A percentile compares a stretch with the other conserved stretches of the same genome.
These are phyloP conservation scores for Drosophila pandora DNA, from an alignment of 1,140 invertebrate species.

Conservation along the genomic window DNA sequence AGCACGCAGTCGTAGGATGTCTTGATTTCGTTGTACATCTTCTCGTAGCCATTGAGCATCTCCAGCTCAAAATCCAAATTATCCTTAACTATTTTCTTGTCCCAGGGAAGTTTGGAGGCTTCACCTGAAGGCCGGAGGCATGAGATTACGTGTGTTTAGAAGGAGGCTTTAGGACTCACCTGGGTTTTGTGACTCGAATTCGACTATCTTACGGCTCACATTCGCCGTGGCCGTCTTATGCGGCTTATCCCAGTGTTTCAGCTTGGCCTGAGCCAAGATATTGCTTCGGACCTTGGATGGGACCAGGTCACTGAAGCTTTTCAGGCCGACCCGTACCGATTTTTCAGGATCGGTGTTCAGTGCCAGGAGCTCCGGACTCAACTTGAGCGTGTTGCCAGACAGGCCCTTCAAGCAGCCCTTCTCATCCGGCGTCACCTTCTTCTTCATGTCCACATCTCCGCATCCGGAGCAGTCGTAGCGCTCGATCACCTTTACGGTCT, in stretches of 20 bases:
- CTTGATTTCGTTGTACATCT: slow-evolving; percentile 94
- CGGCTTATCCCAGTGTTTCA: slow-evolving; percentile 92
- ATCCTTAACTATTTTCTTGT: slow-evolving; percentile 94
- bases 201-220: slow-evolving; percentile 89
- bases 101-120: slow-evolving; percentile 69
- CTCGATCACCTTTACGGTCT: slow-evolving; percentile 95
- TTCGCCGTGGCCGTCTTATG: slow-evolving; percentile 93
- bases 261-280: slow-evolving; percentile 92
- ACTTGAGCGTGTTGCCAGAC: slow-evolving; percentile 93
- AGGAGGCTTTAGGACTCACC: slow-evolving; percentile 39
- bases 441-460: slow-evolving; percentile 96
- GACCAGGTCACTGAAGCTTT: slow-evolving; percentile 94
- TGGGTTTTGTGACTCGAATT: slow-evolving; percentile 88
- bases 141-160: neutral
- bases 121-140: slow-evolving; percentile 28
- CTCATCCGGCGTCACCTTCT: slow-evolving; percentile 89
- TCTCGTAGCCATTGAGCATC: slow-evolving; percentile 92
- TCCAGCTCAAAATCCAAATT: slow-evolving; percentile 95
- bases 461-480: slow-evolving; percentile 97
- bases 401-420: slow-evolving; percentile 93
- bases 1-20: slow-evolving; percentile 97
- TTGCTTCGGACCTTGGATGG: slow-evolving; percentile 92
- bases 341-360: slow-evolving; percentile 85
- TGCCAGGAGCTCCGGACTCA: slow-evolving; percentile 57
- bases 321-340: slow-evolving; percentile 93